Percentiles rank a stretch among this genome's conserved stretches.
Evolutionary conservation across 2,888 invertebrate genomes (phyloP).

Genomic region (Harpalus rufipes): DNA sequence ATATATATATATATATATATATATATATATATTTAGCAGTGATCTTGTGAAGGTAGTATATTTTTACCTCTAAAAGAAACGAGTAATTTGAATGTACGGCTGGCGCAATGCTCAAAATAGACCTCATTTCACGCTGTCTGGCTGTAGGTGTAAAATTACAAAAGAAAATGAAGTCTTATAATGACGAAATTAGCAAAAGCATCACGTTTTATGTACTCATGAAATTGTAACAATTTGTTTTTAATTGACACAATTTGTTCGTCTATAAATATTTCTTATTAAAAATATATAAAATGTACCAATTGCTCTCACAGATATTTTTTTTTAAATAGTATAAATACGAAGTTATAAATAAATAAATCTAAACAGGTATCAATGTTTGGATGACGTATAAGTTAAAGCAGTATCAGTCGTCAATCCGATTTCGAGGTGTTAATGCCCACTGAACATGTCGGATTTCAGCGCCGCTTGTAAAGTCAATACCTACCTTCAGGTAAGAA

Average conservation of each 20-base stretch:
- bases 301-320: too few relatives aligned
- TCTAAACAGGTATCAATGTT: not conserved
- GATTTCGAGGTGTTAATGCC: constrained; percentile 35
- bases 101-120: constrained; percentile 10
- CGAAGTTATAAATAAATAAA: not conserved
- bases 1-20: too few relatives aligned
- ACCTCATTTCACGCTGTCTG: constrained; percentile 52
- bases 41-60: too few relatives aligned
- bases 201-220: constrained; percentile 62
- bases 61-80: not conserved
- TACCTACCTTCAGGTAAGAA: constrained; percentile 10
- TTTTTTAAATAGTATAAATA: not conserved
- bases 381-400: constrained; percentile 24
- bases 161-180: constrained; percentile 61
- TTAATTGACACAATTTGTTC: constrained; percentile 39
- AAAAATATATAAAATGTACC: not conserved
- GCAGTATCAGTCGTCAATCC: constrained; percentile 34
- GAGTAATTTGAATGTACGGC: constrained; percentile 4
- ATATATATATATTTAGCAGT: too few relatives aligned
- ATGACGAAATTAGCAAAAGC: constrained; percentile 58
- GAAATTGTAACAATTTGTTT: constrained; percentile 59
- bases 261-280: not conserved
- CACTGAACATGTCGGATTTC: constrained; percentile 1
- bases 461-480: constrained; percentile 15
- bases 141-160: constrained; percentile 61